A percentile compares a stretch with the other conserved stretches of the same genome.
Evolutionary conservation across 2,113 vertebrate genomes (phyloP).

Genomic region (Myrmecophaga tridactyla): DNA sequence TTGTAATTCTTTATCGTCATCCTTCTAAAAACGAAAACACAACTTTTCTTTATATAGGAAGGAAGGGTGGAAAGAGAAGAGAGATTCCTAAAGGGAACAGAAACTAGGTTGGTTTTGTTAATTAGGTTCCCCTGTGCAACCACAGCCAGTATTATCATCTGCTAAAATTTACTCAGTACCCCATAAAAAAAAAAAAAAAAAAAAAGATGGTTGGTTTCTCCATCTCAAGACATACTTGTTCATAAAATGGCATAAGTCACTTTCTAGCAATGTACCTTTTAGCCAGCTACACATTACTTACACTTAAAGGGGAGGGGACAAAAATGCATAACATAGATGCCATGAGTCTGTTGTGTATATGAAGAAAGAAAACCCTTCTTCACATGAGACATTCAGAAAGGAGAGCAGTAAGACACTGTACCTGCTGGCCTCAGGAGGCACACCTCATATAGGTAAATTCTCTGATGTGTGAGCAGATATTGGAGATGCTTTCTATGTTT

Average conservation of each 20-base stretch:
- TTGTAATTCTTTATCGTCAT: background rate
- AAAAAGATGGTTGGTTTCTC: background rate
- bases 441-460: background rate
- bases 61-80: background rate
- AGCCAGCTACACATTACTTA: background rate
- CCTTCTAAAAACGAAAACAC: slow-evolving; percentile 9
- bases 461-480: slow-evolving; percentile 5
- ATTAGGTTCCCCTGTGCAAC: slow-evolving; percentile 62
- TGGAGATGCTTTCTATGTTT: background rate
- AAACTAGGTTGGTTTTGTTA: slow-evolving; percentile 51
- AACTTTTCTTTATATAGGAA: background rate
- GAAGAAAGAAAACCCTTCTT: slow-evolving; percentile 21
- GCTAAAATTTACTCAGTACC: background rate
- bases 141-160: background rate
- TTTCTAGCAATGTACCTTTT: slow-evolving; percentile 23
- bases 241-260: background rate
- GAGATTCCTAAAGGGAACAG: slow-evolving; percentile 56
- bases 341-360: background rate
- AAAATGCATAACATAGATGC: background rate
- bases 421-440: background rate
- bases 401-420: background rate
- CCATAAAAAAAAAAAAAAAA: background rate
- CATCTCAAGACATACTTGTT: slow-evolving; percentile 10
- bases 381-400: background rate
- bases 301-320: background rate